Percentiles rank a stretch among this genome's conserved stretches.
Conservation (phyloP, 2,888 invertebrate genomes). For the Eretmocerus hayati region DNA sequence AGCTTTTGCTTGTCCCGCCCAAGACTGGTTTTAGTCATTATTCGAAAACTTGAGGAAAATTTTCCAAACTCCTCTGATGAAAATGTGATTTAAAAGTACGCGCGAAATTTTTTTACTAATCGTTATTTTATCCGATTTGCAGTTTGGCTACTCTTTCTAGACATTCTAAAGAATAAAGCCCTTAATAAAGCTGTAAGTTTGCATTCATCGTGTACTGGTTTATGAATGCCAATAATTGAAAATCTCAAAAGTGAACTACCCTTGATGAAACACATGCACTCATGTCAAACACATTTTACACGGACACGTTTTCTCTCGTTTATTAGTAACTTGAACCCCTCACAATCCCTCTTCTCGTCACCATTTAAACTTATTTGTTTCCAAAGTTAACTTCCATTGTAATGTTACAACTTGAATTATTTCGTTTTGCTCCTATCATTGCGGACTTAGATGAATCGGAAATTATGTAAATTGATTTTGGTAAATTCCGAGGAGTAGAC, state of each 20-base stretch:
- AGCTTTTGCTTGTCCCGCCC: background rate
- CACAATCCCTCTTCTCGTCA: conserved; percentile 1
- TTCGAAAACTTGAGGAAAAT: background rate
- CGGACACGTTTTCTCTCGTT: conserved; percentile 9
- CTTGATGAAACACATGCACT: conserved; percentile 19
- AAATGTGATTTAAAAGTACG: background rate
- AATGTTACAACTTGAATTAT: conserved; percentile 12
- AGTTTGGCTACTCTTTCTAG: no score
- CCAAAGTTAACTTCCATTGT: conserved; percentile 17
- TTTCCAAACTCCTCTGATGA: background rate
- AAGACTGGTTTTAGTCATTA: background rate
- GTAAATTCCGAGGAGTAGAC: conserved; percentile 14
- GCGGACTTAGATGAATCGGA: conserved; percentile 15
- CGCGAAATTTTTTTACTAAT: background rate
- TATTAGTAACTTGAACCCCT: background rate
- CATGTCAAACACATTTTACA: conserved; percentile 12
- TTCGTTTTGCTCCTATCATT: conserved; percentile 17
- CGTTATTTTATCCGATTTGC: no score
- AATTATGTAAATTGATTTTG: conserved; percentile 20
- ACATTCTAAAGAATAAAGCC: no score
- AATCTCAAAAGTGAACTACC: conserved; percentile 9
- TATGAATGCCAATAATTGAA: background rate
- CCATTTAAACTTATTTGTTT: conserved; percentile 10
- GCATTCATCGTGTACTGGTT: no score
- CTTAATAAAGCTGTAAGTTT: no score